These are phyloP conservation scores for Clusia tigrina DNA, from an alignment of 2,888 invertebrate genomes.

Conservation along the genomic window DNA sequence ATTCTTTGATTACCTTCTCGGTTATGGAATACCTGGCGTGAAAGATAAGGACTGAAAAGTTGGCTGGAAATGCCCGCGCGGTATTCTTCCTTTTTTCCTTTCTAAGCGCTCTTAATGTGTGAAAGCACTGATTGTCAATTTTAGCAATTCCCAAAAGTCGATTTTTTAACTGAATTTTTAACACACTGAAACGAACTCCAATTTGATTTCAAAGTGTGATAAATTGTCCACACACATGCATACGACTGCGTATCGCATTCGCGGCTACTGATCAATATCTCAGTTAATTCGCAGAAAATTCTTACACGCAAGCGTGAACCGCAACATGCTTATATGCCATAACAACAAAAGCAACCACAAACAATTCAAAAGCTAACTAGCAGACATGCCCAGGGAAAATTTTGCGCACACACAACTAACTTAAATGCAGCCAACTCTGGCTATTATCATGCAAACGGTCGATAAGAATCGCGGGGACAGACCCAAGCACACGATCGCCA, in stretches of 20 bases:
- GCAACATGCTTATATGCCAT: background rate
- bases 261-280: conserved; percentile 20
- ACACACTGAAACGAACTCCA: background rate
- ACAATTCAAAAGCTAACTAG: background rate
- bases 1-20: too few species aligned
- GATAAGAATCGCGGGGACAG: conserved; percentile 20
- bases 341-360: background rate
- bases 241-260: too few species aligned
- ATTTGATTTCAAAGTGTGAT: background rate
- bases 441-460: conserved; percentile 29
- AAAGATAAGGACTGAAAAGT: too few species aligned
- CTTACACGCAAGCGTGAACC: conserved; percentile 47
- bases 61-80: background rate
- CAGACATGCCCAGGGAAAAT: background rate
- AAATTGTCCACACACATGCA: too few species aligned
- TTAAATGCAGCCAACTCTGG: conserved; percentile 10
- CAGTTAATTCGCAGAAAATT: conserved; percentile 48
- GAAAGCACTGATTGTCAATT: background rate
- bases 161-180: too few species aligned
- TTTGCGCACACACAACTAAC: background rate
- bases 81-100: background rate
- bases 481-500: conserved; percentile 13
- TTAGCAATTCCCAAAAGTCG: too few species aligned
- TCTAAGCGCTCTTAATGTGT: background rate
- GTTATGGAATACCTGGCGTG: too few species aligned